Base-by-base conservation (phyloP, 1,140 invertebrate species). In the Apis dorsata region DNA sequence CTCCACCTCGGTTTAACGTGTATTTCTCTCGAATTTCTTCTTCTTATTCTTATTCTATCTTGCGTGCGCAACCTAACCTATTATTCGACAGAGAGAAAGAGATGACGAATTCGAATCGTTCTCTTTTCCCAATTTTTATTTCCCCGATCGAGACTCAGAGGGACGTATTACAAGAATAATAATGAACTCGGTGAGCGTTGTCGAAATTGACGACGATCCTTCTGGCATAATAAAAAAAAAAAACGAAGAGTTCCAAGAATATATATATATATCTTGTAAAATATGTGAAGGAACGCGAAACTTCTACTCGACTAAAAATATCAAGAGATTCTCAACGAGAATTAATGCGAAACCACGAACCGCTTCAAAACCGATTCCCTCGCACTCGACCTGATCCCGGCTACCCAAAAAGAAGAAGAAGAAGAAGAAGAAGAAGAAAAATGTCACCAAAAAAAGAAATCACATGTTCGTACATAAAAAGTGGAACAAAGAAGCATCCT, bases 31-130 rank as follows among this genome's bases (percentile, higher is more conserved):
- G 13, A n/a, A 51, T 24, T 51, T 44, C 24, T 19, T 19, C 28
- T 44, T 44, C 34, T 44, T 34, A 1, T 34, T 24, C 24, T 24
- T 24, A 24, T 24, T 3, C 34, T 34, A 34, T 34, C 34, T 34
- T 3, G 2, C 34, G 34, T 2, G 34, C 4, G 3, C 2, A 34
- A 34, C 5, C 34, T 44, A 44, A 44, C 34, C 34, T 44, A 44
- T 44, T 7, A 44, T 44, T 7, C 34, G 5, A 44, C 34, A 7
- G 34, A 68, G 28, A 63, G 55, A 53, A 28, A 53, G 66, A 60
- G 73, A 55, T 21, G 44, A 81, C 12, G 66, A 79, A 83, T 83
- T 79, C 65, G 60, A 71, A 79, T 83, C 68, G 49, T 83, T 62
- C 75, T 66, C 68, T 24, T 79, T 71, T 59, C 13, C 12, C 15